phyloP scores from a whole-genome alignment of 2,888 invertebrate species.

The Heliconius hortense region DNA sequence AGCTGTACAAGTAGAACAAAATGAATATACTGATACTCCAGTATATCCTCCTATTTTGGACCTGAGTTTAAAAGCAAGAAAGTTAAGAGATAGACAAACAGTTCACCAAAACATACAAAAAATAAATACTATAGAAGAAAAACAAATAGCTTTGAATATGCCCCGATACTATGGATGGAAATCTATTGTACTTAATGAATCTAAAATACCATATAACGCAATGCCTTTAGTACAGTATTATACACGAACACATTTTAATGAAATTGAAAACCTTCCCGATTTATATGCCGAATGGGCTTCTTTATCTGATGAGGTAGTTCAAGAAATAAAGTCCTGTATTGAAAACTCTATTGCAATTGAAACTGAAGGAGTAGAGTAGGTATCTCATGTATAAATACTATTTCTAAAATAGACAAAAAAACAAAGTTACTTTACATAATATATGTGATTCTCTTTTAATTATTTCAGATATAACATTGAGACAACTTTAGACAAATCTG shows the following conservation, averaged over 20 bases:
- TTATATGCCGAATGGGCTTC: constrained; percentile 76
- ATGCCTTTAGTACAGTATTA: constrained; percentile 87
- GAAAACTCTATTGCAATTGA: constrained; percentile 86
- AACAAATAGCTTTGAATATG: constrained; percentile 91
- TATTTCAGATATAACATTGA: constrained; percentile 50
- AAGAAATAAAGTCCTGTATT: constrained; percentile 81
- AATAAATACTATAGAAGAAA: constrained; percentile 90
- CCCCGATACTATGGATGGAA: constrained; percentile 91
- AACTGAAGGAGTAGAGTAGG: constrained; percentile 80
- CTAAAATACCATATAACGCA: constrained; percentile 84
- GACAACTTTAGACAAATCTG: constrained; percentile 48
- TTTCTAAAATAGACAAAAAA: not conserved
- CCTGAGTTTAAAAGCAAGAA: constrained; percentile 73
- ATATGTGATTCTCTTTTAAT: not conserved
- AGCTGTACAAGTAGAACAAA: constrained; percentile 57
- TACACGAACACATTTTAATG: constrained; percentile 89
- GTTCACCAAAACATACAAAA: constrained; percentile 83
- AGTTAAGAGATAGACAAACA: constrained; percentile 68
- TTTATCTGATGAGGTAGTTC: constrained; percentile 71
- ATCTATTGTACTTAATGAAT: constrained; percentile 83
- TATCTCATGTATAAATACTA: constrained; percentile 41
- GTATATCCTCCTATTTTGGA: constrained; percentile 85
- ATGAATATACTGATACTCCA: constrained; percentile 71
- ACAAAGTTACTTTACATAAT: not conserved
- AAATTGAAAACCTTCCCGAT: constrained; percentile 82